Percentiles rank a stretch among this genome's conserved stretches.
phyloP scores from a whole-genome alignment of 2,797 vertebrate genomes.

The Hippopotamyrus pictus region DNA sequence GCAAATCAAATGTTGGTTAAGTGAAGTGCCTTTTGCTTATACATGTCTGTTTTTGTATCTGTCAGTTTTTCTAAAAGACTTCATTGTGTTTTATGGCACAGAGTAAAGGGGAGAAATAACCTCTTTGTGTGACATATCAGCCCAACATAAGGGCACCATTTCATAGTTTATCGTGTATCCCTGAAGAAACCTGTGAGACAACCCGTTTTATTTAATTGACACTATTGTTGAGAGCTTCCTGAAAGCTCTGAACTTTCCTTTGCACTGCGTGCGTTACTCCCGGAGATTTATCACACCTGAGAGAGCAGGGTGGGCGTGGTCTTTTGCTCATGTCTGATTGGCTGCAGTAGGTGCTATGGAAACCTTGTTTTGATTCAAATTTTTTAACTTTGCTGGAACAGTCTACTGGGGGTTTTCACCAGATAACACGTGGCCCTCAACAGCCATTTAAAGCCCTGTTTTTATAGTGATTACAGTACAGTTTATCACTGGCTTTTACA shows the following conservation, averaged over 20 bases:
- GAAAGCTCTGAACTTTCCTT: background rate
- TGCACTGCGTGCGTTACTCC: background rate
- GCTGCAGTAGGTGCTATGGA: conserved; percentile 38
- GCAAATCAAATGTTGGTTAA: background rate
- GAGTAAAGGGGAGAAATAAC: background rate
- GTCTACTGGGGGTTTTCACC: conserved; percentile 19
- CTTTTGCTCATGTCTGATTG: conserved; percentile 39
- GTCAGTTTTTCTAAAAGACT: background rate
- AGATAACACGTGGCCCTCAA: background rate
- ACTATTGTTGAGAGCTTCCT: background rate
- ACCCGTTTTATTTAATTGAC: background rate
- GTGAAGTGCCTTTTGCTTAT: background rate
- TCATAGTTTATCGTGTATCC: background rate
- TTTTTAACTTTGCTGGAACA: conserved; percentile 38
- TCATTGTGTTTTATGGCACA: background rate
- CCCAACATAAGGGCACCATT: background rate
- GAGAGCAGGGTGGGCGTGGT: conserved; percentile 31
- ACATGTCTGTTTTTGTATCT: background rate
- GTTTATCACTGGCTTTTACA: background rate
- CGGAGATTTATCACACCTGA: conserved; percentile 22
- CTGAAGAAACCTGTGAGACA: background rate
- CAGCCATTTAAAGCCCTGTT: background rate
- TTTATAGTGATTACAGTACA: conserved; percentile 17
- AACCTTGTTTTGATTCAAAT: conserved; percentile 59
- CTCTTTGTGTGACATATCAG: background rate